Evolutionary conservation across 2,113 vertebrate genomes (phyloP).

Genomic region (Spea multiplicata): DNA sequence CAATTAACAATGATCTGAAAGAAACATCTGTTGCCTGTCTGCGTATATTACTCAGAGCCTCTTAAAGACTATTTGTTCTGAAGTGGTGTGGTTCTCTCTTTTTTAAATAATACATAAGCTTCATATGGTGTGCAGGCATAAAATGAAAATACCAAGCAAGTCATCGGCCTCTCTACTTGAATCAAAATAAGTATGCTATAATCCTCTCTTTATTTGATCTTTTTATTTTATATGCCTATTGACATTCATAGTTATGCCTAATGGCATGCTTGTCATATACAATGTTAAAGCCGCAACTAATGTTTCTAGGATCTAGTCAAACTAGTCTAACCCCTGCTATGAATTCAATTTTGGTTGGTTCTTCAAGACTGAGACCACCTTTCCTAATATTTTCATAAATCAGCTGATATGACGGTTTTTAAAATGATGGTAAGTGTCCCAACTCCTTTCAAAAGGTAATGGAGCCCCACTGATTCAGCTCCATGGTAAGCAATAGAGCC

Average conservation of each 20-base stretch:
- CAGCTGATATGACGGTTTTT: no score
- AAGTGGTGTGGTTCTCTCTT: slow-evolving; percentile 39
- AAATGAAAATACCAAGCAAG: slow-evolving; percentile 44
- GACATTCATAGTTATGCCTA: background rate
- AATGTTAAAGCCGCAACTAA: no score
- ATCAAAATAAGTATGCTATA: slow-evolving; percentile 47
- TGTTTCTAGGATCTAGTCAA: no score
- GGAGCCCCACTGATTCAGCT: no score
- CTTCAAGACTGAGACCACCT: no score
- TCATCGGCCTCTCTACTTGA: slow-evolving; percentile 37
- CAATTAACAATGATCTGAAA: slow-evolving; percentile 57
- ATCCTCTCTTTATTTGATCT: slow-evolving; percentile 28
- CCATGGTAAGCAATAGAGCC: no score
- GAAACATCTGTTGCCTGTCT: slow-evolving; percentile 64
- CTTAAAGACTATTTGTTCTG: slow-evolving; percentile 53
- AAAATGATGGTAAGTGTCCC: no score
- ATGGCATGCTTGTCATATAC: no score
- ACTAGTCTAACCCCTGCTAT: no score
- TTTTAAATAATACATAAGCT: slow-evolving; percentile 35
- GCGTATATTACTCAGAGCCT: slow-evolving; percentile 40
- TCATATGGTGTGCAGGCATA: slow-evolving; percentile 39
- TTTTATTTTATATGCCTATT: background rate
- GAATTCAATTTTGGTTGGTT: no score
- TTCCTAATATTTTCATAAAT: no score
- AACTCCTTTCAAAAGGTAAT: no score